Percentiles rank a stretch among this genome's conserved stretches.
phyloP scores from a whole-genome alignment of 2,888 invertebrate genomes.

The Orchesella flavescens region DNA sequence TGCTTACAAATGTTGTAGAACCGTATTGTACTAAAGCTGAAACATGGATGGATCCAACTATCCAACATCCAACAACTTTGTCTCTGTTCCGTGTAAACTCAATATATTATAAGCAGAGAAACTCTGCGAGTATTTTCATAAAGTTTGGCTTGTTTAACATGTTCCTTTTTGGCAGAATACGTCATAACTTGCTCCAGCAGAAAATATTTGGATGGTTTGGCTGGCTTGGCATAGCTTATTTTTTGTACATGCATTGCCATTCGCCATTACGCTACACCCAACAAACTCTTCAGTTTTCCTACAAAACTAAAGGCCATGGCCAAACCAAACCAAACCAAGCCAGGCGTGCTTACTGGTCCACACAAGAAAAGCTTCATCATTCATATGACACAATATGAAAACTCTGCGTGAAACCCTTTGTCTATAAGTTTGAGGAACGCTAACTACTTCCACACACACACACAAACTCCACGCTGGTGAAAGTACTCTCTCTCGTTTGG shows the following conservation, averaged over 20 bases:
- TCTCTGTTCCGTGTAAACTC: neutral
- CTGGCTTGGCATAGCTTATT: constrained; percentile 11
- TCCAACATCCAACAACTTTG: neutral
- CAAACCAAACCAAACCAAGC: no score
- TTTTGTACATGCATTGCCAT: neutral
- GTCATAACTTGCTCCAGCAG: neutral
- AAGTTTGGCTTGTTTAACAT: constrained; percentile 9
- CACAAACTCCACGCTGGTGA: constrained; percentile 1
- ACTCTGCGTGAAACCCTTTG: constrained; percentile 39
- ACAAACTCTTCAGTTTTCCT: no score
- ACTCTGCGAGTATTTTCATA: neutral
- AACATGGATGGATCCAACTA: neutral
- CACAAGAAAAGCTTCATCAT: constrained; percentile 34
- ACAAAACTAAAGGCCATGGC: no score
- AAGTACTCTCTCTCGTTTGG: no score
- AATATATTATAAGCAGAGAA: constrained; percentile 3
- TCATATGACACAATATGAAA: constrained; percentile 30
- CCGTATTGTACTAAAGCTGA: neutral
- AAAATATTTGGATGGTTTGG: neutral
- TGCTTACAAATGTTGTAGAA: neutral
- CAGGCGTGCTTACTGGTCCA: no score
- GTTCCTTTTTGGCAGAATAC: constrained; percentile 11
- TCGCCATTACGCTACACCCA: no score
- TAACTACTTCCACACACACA: no score
- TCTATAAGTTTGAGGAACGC: constrained; percentile 13